Base-by-base conservation (phyloP, 2,888 invertebrate genomes). In the Tridacna crocea region DNA sequence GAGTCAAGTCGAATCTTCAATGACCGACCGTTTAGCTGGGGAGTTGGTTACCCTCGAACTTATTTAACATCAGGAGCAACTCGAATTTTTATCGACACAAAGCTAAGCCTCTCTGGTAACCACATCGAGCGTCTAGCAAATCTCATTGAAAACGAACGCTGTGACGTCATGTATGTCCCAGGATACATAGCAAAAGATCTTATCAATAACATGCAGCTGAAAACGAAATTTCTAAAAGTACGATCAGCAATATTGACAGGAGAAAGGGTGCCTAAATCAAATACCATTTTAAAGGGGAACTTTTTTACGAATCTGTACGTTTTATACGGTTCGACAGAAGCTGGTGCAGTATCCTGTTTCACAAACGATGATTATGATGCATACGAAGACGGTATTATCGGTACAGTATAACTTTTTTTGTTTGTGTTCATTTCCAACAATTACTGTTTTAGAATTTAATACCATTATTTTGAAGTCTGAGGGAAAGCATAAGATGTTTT, bases 11-110 rank as follows among this genome's bases (percentile, higher is more conserved):
- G 77, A 1, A 78, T 70, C 22, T 87, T 82, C 73, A 63, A 60
- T 22, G 86, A 87, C 15, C 72, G 86, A 22, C 76, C 77, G 27
- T 82, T 87, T 47, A 72, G 79, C 17, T 84, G 87, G 87, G 72
- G 58, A 0, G 74, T 80, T 13, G 87, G 87, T 0, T 80, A 75
- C 36, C 87, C 84, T 1, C 55, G 83, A n/a, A 72, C 77, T 8
- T 83, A 78, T 47, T 15, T 87, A 0, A 77, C 81, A 4, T 66
- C 72, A 15, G 87, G 87, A 15, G 70, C 79, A 2, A 85, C 83
- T 0, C 72, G 79, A 15, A 51, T 87, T 13, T 84, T 85, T 46
- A 70, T 84, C 15, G 84, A 87, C 26, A 75, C 73, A 6, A 72
- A 70, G 48, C 60, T 83, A 61, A 58, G 80, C 8, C 13, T 83